A percentile compares a stretch with the other conserved stretches of the same genome.
phyloP scores from a whole-genome alignment of 2,113 vertebrate species.

The Chaetops frenatus region DNA sequence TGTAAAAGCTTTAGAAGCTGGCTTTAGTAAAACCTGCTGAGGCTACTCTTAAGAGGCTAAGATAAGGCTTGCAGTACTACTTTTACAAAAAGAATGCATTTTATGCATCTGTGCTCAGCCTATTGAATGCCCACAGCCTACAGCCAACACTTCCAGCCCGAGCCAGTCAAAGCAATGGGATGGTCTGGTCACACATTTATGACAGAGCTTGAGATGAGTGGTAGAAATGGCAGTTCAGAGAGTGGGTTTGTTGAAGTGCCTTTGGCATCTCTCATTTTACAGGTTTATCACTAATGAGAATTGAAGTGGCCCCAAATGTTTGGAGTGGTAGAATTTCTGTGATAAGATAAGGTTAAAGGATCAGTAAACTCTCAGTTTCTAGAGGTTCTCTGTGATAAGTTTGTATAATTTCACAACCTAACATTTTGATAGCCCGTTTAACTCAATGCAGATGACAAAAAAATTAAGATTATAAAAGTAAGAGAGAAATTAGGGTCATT shows the following conservation, averaged over 20 bases:
- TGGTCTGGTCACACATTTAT: background rate
- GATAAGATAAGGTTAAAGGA: background rate
- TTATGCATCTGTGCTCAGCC: background rate
- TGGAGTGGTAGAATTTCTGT: background rate
- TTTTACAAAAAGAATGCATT: background rate
- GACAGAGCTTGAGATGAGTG: background rate
- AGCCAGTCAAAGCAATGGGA: background rate
- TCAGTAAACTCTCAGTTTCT: background rate
- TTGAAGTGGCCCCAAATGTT: background rate
- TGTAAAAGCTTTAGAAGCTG: background rate
- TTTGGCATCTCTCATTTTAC: background rate
- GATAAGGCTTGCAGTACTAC: background rate
- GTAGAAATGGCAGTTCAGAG: background rate
- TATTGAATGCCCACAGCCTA: background rate
- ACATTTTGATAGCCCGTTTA: background rate
- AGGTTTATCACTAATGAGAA: background rate
- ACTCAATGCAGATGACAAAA: background rate
- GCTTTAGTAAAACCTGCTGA: background rate
- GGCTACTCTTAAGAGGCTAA: background rate
- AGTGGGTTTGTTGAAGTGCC: background rate
- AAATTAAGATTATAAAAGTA: conserved; percentile 11
- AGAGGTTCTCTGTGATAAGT: background rate
- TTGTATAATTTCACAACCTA: background rate
- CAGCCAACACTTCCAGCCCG: fast-evolving
- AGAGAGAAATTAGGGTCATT: conserved; percentile 55